Conservation (phyloP, 2,888 invertebrate species). For the Rotaria sp. region DNA sequence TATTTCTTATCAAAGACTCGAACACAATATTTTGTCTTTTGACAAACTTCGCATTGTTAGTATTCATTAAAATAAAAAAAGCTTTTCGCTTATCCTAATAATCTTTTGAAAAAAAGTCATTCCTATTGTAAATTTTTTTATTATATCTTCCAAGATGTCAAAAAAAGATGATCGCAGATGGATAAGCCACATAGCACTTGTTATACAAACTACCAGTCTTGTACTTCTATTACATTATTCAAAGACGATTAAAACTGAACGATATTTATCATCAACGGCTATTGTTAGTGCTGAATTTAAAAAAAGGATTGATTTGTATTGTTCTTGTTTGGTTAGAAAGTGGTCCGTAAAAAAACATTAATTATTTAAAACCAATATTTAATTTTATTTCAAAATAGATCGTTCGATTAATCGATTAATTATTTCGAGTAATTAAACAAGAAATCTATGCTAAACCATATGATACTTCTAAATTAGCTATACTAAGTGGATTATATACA, state of each 20-base stretch:
- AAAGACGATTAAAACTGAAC: slow-evolving; percentile 45
- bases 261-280: slow-evolving; percentile 47
- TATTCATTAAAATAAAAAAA: too few relatives aligned
- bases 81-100: too few relatives aligned
- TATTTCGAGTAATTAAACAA: slow-evolving; percentile 30
- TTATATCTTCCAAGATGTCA: neutral
- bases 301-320: slow-evolving; percentile 52
- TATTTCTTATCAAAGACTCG: too few relatives aligned
- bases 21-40: too few relatives aligned
- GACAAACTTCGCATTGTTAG: too few relatives aligned
- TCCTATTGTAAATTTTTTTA: too few relatives aligned
- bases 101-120: too few relatives aligned
- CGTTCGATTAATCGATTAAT: neutral
- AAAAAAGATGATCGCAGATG: neutral
- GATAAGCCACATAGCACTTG: slow-evolving; percentile 51
- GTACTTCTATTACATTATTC: slow-evolving; percentile 55
- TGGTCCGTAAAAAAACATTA: slow-evolving; percentile 38
- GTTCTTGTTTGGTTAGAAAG: slow-evolving; percentile 46
- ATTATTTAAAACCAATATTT: neutral
- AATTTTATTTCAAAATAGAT: slow-evolving; percentile 13
- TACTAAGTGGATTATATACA: slow-evolving; percentile 53
- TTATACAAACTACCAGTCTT: slow-evolving; percentile 55
- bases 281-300: slow-evolving; percentile 49
- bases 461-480: slow-evolving; percentile 42
- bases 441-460: slow-evolving; percentile 45